Conservation (phyloP, 2,888 invertebrate species). For the Nasonia oneida region DNA sequence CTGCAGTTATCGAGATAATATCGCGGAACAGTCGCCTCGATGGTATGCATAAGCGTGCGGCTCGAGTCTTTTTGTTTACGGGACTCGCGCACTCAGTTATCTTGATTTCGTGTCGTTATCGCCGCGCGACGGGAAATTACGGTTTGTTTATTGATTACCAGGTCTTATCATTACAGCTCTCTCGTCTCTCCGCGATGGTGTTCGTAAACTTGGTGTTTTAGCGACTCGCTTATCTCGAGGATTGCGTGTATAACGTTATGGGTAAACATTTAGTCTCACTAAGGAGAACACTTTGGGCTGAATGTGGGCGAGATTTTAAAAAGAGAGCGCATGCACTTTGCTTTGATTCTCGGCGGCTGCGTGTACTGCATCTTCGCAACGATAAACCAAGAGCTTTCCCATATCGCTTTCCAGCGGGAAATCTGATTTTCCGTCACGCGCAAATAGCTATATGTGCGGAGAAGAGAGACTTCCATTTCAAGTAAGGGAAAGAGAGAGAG, state of each 20-base stretch:
- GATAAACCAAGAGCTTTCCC: conserved; percentile 47
- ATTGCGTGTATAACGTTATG: neutral
- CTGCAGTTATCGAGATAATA: conserved; percentile 33
- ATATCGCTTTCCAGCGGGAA: conserved; percentile 29
- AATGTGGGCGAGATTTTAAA: neutral
- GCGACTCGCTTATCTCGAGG: neutral
- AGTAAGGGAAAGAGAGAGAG: neutral
- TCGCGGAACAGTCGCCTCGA: conserved; percentile 26
- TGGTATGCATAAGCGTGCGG: neutral
- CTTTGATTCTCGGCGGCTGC: neutral
- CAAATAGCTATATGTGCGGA: conserved; percentile 29
- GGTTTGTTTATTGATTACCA: conserved; percentile 6
- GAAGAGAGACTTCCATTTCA: conserved; percentile 6
- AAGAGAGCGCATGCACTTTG: neutral
- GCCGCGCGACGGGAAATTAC: neutral
- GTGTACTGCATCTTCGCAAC: neutral
- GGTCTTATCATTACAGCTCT: neutral
- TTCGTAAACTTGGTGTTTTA: neutral
- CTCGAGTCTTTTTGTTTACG: too few relatives aligned
- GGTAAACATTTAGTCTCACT: neutral
- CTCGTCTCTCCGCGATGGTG: neutral
- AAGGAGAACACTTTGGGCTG: neutral
- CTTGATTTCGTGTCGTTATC: neutral
- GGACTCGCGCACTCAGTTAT: neutral
- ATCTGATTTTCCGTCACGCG: conserved; percentile 39